Conservation (phyloP, 2,888 invertebrate genomes). For the Zelleria hepariella region DNA sequence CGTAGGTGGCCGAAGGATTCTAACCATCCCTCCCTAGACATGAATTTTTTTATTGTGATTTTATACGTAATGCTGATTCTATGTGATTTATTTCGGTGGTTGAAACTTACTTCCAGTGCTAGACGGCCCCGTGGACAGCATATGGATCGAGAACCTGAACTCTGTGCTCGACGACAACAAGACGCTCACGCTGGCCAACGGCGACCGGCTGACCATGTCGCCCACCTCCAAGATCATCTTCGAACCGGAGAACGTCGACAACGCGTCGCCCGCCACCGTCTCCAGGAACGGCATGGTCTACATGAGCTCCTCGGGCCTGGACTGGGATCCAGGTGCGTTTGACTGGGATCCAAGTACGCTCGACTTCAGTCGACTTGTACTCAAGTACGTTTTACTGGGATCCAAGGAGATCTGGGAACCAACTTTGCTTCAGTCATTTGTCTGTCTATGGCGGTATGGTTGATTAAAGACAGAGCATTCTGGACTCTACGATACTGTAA, state of each 20-base stretch:
- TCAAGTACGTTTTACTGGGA: background rate
- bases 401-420: background rate
- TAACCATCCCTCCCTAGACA: no score
- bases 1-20: no score
- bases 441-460: no score
- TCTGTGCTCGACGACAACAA: slow-evolving; percentile 97
- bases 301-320: slow-evolving; percentile 96
- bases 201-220: slow-evolving; percentile 95
- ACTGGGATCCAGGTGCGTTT: slow-evolving; percentile 84
- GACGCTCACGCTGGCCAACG: slow-evolving; percentile 94
- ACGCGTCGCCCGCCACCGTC: slow-evolving; percentile 97
- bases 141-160: slow-evolving; percentile 98
- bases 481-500: background rate
- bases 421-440: no score
- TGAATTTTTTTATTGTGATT: no score
- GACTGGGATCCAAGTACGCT: background rate
- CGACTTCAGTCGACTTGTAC: background rate
- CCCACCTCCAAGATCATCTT: slow-evolving; percentile 96
- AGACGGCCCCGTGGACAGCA: slow-evolving; percentile 97
- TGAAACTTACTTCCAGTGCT: no score
- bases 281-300: slow-evolving; percentile 95
- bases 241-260: slow-evolving; percentile 97
- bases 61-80: no score
- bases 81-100: no score
- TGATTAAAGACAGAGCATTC: no score